phyloP scores from a whole-genome alignment of 2,797 vertebrate species.

The Premnoplex brunnescens region DNA sequence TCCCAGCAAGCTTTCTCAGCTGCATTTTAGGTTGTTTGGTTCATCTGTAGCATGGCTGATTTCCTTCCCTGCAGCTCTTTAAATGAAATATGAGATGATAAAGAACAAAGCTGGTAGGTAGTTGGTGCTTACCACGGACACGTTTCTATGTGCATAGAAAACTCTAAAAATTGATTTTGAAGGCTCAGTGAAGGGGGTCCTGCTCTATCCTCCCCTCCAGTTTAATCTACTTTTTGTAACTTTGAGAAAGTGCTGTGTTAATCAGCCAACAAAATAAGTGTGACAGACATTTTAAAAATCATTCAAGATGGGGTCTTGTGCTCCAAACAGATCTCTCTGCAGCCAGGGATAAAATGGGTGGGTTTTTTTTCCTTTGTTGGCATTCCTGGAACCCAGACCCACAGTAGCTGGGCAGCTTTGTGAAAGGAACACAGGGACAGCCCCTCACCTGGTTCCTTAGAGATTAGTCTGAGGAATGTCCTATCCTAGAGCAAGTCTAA shows the following conservation, averaged over 20 bases:
- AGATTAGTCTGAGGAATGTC: neutral
- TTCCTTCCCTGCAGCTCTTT: neutral
- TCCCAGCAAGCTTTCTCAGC: neutral
- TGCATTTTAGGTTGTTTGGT: neutral
- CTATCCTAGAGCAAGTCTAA: neutral
- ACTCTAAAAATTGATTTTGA: neutral
- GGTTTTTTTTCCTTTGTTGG: rapidly evolving
- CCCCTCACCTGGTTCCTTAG: neutral
- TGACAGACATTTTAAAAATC: neutral
- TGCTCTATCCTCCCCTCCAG: neutral
- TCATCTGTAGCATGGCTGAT: neutral
- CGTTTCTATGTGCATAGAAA: neutral
- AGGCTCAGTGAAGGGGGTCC: neutral
- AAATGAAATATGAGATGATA: neutral
- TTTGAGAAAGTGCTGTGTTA: neutral
- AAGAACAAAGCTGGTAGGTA: neutral
- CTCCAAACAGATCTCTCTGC: neutral
- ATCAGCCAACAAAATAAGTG: neutral
- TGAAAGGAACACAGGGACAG: neutral
- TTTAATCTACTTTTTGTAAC: neutral
- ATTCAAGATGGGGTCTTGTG: neutral
- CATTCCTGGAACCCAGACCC: neutral
- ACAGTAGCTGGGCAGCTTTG: neutral
- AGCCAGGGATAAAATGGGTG: neutral
- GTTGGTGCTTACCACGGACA: neutral